Conservation (phyloP, 1,140 invertebrate genomes). For the Heliconius congener region DNA sequence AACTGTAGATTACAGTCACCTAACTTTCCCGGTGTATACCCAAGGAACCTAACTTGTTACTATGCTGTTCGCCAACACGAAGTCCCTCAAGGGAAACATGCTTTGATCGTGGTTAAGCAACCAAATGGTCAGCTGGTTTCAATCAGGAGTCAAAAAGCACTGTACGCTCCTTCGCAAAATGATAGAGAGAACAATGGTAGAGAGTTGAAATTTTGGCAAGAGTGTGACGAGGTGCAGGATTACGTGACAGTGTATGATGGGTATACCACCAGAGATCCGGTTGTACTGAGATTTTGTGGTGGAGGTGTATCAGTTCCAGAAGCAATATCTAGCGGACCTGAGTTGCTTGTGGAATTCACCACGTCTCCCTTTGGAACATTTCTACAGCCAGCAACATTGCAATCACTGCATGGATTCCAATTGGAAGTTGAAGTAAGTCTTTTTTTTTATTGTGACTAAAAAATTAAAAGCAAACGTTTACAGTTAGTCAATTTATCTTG, state of each 20-base stretch:
- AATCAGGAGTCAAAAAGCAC: constrained; percentile 86
- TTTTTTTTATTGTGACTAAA: not conserved
- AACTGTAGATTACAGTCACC: constrained; percentile 93
- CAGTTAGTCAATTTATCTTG: not conserved
- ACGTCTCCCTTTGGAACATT: constrained; percentile 95
- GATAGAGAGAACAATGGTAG: constrained; percentile 70
- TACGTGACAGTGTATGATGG: constrained; percentile 95
- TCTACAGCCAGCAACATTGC: constrained; percentile 87
- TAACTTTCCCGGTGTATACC: constrained; percentile 95
- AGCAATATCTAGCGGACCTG: constrained; percentile 91
- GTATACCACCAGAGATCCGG: constrained; percentile 92
- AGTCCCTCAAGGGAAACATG: constrained; percentile 91
- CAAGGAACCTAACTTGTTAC: constrained; percentile 93
- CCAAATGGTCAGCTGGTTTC: constrained; percentile 91
- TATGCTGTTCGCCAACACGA: constrained; percentile 91
- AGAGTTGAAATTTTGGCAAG: constrained; percentile 86
- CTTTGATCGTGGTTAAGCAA: constrained; percentile 91
- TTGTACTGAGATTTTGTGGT: constrained; percentile 94
- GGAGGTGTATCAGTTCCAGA: constrained; percentile 91
- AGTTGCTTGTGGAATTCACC: constrained; percentile 93
- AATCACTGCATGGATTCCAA: constrained; percentile 92
- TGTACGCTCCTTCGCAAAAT: constrained; percentile 80
- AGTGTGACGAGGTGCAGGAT: constrained; percentile 93
- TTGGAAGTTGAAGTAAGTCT: constrained; percentile 89
- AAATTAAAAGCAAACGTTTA: not conserved